Conservation (phyloP, 2,113 vertebrate genomes). For the Gadus macrocephalus region DNA sequence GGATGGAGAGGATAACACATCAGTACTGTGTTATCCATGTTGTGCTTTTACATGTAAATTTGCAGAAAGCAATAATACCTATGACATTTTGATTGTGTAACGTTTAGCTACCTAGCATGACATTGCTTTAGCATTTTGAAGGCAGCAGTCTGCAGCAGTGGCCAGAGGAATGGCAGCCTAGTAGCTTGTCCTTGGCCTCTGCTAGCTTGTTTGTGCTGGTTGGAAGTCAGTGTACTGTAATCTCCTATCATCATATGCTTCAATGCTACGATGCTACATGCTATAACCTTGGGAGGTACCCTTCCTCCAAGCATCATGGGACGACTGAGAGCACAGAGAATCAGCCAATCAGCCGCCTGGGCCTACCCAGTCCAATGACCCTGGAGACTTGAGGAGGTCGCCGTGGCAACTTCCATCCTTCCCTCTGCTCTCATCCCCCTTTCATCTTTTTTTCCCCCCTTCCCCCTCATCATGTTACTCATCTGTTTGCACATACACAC, state of each 20-base stretch:
- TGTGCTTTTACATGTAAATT: too few relatives aligned
- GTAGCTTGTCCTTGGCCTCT: too few relatives aligned
- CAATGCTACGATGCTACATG: too few relatives aligned
- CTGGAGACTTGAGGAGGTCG: constrained; percentile 32
- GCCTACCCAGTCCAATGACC: constrained; percentile 50
- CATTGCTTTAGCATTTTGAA: too few relatives aligned
- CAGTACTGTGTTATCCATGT: too few relatives aligned
- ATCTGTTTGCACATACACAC: constrained; percentile 16
- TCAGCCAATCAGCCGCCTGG: constrained; percentile 56
- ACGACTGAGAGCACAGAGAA: constrained; percentile 44
- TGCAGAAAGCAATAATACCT: too few relatives aligned
- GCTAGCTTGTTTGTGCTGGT: neutral
- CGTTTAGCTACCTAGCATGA: too few relatives aligned
- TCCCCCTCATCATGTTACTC: constrained; percentile 23
- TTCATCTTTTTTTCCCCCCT: constrained; percentile 27
- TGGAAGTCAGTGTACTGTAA: neutral
- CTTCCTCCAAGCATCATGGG: constrained; percentile 56
- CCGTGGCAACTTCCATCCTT: constrained; percentile 19
- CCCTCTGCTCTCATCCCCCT: constrained; percentile 12
- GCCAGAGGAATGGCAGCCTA: too few relatives aligned
- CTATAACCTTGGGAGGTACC: constrained; percentile 54
- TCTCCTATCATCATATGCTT: constrained; percentile 30
- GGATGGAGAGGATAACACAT: too few relatives aligned
- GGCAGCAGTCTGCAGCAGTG: too few relatives aligned
- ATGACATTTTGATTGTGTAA: too few relatives aligned